Base-by-base conservation (phyloP, 53 echinoderm and acorn worm genomes). In the Stichopus horrens region DNA sequence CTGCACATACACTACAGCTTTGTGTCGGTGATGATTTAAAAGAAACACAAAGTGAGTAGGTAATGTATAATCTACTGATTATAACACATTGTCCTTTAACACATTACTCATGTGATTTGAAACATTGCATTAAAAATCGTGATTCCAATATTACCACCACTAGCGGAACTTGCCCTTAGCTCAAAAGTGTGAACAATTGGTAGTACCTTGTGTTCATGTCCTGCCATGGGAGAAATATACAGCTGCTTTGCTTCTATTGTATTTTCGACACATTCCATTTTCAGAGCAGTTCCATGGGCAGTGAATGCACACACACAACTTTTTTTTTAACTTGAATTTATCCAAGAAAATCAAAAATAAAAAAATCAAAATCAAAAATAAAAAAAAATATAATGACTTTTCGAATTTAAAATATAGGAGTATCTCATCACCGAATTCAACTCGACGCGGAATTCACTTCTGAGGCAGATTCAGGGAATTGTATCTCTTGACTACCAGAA, bases 1-100 rank as follows among this genome's bases (percentile, higher is more conserved):
- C 89, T 53, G 86, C 86, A 20, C 89, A 89, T 53, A 86, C 53
- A 14, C 83, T 89, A 7, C 92, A 92, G 73, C 79, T 92, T 7
- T 77, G 86, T 7, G 74, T 89, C 8, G 82, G 87, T 4, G 83
- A 92, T 86, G 92, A 89, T 5, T 52, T 92, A 51, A 89, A 89
- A 57, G 89, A 92, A 55, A 89, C 67, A 1, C 57, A 54, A 79
- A 58, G 84, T 60, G 21, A 18, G 22, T 55, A 56, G 20, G 14
- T 60, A 4, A 60, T 11, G 9, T 11, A 60, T 60, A 60, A 9
- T 11, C 14, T 60, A 60, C 63, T 60, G 10, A 6, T 60, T 8
- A 60, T 9, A 60, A 14, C 10, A 9, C 14, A 14, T 11, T 14
- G 63, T 9, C 4, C 63, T 60, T 9, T 60, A 60, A 60, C 14